phyloP scores from a whole-genome alignment of 1,140 invertebrate genomes.

The Sitophilus oryzae region DNA sequence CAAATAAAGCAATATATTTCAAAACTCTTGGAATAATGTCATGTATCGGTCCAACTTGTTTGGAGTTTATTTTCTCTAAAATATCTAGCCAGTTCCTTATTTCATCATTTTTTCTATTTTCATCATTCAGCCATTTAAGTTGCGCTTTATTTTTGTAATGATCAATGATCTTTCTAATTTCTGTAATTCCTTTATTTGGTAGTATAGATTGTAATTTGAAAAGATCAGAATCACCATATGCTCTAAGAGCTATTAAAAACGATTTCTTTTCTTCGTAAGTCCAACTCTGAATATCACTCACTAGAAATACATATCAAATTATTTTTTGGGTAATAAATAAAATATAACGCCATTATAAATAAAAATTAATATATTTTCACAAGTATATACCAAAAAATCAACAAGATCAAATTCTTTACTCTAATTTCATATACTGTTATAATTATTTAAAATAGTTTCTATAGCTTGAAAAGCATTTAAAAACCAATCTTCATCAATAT shows the following conservation, averaged over 20 bases:
- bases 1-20: slow-evolving; percentile 35
- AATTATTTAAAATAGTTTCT: slow-evolving; percentile 46
- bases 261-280: slow-evolving; percentile 25
- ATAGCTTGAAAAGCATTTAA: slow-evolving; percentile 47
- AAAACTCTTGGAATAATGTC: slow-evolving; percentile 28
- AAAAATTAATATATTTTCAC: too few relatives aligned
- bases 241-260: slow-evolving; percentile 22
- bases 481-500: slow-evolving; percentile 48
- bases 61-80: slow-evolving; percentile 14
- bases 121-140: slow-evolving; percentile 6
- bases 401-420: slow-evolving; percentile 2
- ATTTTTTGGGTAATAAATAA: not conserved
- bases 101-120: slow-evolving; percentile 8
- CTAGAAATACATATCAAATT: slow-evolving; percentile 7
- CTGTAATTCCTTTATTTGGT: slow-evolving; percentile 25
- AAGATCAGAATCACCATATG: slow-evolving; percentile 25
- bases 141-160: slow-evolving; percentile 23
- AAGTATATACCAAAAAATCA: too few relatives aligned
- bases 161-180: slow-evolving; percentile 28
- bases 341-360: too few relatives aligned
- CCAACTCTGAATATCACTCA: slow-evolving; percentile 13
- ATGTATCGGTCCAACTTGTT: slow-evolving; percentile 2
- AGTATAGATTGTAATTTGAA: slow-evolving; percentile 17
- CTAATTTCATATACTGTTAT: slow-evolving; percentile 41
- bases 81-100: slow-evolving; percentile 31